phyloP scores from a whole-genome alignment of 2,113 vertebrate genomes.

The Sapajus apella region DNA sequence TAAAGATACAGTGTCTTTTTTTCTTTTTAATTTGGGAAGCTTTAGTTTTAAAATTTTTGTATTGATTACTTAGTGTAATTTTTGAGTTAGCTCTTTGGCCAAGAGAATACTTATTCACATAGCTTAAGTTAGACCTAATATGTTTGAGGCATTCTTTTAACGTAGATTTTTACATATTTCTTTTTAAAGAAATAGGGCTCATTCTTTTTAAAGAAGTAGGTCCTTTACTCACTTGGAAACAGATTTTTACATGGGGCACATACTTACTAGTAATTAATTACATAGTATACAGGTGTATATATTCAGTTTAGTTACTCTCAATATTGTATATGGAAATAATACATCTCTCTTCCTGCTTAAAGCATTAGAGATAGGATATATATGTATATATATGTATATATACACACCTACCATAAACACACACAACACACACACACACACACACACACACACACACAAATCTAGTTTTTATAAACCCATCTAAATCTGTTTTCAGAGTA shows the following conservation, averaged over 20 bases:
- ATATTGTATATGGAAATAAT: background rate
- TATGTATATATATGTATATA: background rate
- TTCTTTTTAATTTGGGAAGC: background rate
- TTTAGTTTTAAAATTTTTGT: conserved; percentile 13
- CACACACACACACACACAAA: background rate
- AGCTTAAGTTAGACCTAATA: background rate
- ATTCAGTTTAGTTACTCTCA: background rate
- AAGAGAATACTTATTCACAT: background rate
- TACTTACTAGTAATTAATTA: background rate
- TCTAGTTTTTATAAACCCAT: background rate
- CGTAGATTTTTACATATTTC: background rate
- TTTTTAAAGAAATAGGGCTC: background rate
- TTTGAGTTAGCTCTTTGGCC: background rate
- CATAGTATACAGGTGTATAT: background rate
- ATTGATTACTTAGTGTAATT: background rate
- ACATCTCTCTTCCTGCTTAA: background rate
- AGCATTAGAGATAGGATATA: background rate
- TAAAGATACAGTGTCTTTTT: background rate
- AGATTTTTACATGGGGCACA: background rate
- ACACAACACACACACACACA: background rate
- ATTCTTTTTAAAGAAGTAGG: background rate
- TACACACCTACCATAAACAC: background rate
- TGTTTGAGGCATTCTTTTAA: background rate
- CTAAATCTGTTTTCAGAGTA: background rate
- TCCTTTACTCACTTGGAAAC: background rate